A percentile compares a stretch with the other conserved stretches of the same genome.
These are phyloP conservation scores for Caenorhabditis latens DNA, from an alignment of 1,140 invertebrate genomes.

Conservation along the genomic window DNA sequence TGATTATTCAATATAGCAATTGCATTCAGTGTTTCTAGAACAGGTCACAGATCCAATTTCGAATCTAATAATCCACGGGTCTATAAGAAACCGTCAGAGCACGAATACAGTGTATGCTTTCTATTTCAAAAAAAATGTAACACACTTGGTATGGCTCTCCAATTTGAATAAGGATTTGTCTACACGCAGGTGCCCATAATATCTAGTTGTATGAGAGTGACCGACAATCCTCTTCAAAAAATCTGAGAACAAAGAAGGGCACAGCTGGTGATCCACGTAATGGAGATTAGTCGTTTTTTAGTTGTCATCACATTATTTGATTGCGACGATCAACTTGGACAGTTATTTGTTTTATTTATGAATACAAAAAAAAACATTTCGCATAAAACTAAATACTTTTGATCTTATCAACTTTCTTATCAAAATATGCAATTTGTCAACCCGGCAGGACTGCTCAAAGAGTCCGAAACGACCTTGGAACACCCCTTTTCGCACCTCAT, in stretches of 20 bases:
- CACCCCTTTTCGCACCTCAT: background rate
- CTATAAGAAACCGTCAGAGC: no score
- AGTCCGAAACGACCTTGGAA: slow-evolving; percentile 19
- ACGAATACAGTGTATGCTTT: no score
- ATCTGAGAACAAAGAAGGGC: background rate
- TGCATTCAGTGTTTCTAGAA: no score
- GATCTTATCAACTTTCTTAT: background rate
- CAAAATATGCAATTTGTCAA: background rate
- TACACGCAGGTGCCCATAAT: slow-evolving; percentile 4
- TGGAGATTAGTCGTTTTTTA: background rate
- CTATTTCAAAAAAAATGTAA: no score
- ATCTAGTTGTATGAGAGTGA: slow-evolving; percentile 10
- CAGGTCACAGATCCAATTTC: background rate
- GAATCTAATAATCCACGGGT: background rate
- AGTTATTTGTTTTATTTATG: no score
- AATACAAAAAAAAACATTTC: no score
- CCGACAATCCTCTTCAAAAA: slow-evolving; percentile 2
- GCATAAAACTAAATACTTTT: background rate
- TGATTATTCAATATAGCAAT: background rate
- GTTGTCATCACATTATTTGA: no score
- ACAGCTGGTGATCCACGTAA: background rate
- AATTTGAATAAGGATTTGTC: background rate
- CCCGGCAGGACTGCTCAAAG: background rate
- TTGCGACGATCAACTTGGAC: no score
- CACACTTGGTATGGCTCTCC: no score